Evolutionary conservation across 2,888 invertebrate species (phyloP), one percentile per base, ranked within the genome.

Genomic region (Tenthredo notha): DNA sequence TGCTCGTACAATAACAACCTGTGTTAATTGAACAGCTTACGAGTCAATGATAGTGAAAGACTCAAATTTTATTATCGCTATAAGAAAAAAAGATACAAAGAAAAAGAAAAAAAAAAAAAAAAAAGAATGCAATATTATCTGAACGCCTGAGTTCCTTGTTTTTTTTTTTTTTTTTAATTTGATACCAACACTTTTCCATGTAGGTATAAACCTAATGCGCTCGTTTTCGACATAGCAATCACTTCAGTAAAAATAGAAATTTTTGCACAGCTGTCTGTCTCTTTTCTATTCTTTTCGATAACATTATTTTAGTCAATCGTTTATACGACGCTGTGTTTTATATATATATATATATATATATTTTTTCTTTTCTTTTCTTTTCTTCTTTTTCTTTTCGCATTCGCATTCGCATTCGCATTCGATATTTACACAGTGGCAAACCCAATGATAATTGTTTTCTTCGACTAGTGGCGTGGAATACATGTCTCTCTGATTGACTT

Each of bases 241-340:
- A 80, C 80, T 80, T 80, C 80, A 29, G 80, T 80, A 61, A 80
- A 80, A 80, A 80, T 77, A 58, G 58, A 37, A 61, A 80, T 80
- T 80, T 80, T 61, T 80, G 18, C 58, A 80, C 37, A 80, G 25
- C 40, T 80, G 80, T 80, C 54, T 77, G 29, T 77, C 80, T 80
- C 61, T 61, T 80, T 80, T 10, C 18, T 18, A 80, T 61, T 80
- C 37, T 61, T 80, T 58, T 80, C 61, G 80, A 80, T 80, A 37
- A 18, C 61, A 61, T 40, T 61, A 80, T 80, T 80, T 80, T 37
- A 80, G 61, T 40, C 61, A 61, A 58, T 40, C 40, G 61, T 80
- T 40, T 25, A 40, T 21, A 43, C 43, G 61, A 80, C 37, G 61
- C 61, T 50, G 40, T 40, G 61, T 78, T 78, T 7, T 4, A 4